These are phyloP conservation scores for Crypturellus undulatus DNA, from an alignment of 2,113 vertebrate genomes.

Conservation along the genomic window DNA sequence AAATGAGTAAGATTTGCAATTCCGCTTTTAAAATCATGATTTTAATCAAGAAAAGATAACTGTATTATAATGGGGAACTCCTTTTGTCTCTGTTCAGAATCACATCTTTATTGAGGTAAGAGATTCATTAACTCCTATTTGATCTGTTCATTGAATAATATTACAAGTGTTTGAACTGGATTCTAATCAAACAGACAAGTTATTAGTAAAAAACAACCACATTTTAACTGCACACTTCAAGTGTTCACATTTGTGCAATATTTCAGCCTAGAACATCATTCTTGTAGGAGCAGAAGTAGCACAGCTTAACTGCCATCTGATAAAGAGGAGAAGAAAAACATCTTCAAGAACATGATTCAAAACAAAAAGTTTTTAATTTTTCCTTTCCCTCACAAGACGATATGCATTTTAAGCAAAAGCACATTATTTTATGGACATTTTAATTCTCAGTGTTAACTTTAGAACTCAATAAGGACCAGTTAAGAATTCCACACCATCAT, in stretches of 20 bases:
- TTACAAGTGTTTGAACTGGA: not conserved
- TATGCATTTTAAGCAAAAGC: not conserved
- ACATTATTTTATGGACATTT: not conserved
- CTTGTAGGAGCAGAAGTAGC: not conserved
- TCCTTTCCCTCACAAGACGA: not conserved
- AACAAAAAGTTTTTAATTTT: not conserved
- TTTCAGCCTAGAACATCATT: not conserved
- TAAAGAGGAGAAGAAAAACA: not conserved
- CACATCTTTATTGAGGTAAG: not conserved
- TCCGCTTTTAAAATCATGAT: not conserved
- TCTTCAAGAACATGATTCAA: not conserved
- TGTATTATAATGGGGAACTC: not conserved
- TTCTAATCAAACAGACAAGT: not conserved
- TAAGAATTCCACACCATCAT: not conserved
- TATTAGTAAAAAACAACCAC: not conserved
- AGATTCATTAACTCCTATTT: not conserved
- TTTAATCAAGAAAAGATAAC: not conserved
- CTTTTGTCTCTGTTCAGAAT: not conserved
- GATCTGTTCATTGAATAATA: not conserved
- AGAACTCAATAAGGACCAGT: conserved; percentile 7
- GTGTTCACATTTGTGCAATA: not conserved
- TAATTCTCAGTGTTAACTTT: not conserved
- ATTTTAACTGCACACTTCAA: not conserved
- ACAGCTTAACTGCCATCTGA: not conserved
- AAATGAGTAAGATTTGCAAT: not conserved